Percentiles rank a stretch among this genome's conserved stretches.
phyloP scores from a whole-genome alignment of 2,113 vertebrate species.

The Emberiza fucata region DNA sequence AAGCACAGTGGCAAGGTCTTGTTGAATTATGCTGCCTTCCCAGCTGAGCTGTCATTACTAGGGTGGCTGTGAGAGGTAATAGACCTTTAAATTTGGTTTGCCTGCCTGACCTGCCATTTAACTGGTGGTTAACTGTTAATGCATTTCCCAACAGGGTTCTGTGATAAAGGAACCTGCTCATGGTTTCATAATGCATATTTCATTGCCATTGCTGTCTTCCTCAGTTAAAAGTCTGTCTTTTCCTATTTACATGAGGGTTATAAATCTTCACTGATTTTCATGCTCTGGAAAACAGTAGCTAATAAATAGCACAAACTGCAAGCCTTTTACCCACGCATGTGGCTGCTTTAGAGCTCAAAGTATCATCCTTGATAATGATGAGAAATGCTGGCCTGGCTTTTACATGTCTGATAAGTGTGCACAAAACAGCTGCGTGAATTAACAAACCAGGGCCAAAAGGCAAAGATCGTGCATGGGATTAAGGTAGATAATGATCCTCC shows the following conservation, averaged over 20 bases:
- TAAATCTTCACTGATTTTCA: background rate
- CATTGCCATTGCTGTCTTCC: background rate
- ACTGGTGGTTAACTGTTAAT: constrained; percentile 43
- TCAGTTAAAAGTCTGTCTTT: background rate
- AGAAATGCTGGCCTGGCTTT: constrained; percentile 45
- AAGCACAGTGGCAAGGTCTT: background rate
- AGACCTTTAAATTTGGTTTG: constrained; percentile 11
- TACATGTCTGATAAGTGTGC: constrained; percentile 1
- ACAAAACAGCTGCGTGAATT: constrained; percentile 8
- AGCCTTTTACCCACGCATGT: background rate
- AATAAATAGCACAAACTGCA: background rate
- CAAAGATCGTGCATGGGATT: constrained; percentile 7
- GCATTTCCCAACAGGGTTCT: constrained; percentile 3
- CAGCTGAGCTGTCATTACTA: background rate
- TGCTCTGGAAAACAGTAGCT: background rate
- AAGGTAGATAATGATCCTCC: background rate
- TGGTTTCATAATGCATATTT: constrained; percentile 8
- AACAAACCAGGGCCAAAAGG: constrained; percentile 33
- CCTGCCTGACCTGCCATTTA: constrained; percentile 25
- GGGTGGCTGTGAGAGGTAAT: background rate
- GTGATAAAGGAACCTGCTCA: background rate
- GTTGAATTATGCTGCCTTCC: background rate
- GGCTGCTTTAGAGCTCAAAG: constrained; percentile 20
- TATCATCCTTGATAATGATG: constrained; percentile 1
- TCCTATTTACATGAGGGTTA: background rate